Evolutionary conservation across 1,140 invertebrate species (phyloP).

Genomic region (Heliothis virescens): DNA sequence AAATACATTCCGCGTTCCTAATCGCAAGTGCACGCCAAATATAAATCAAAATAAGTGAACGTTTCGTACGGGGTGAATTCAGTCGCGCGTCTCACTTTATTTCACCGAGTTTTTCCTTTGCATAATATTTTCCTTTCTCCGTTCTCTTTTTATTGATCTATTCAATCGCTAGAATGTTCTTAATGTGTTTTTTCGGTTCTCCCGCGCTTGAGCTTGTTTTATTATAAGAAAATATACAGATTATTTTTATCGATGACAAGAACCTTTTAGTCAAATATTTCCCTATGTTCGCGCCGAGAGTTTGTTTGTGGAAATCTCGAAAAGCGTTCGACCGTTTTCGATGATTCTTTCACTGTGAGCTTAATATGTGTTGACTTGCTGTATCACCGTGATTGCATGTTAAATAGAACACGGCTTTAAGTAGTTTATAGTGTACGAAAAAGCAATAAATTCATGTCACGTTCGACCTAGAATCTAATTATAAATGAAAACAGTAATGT

Average conservation of each 20-base stretch:
- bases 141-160: slow-evolving; percentile 66
- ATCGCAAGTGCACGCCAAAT: slow-evolving; percentile 38
- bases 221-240: slow-evolving; percentile 59
- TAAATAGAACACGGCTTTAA: slow-evolving; percentile 4
- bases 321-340: slow-evolving; percentile 17
- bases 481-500: not conserved
- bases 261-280: slow-evolving; percentile 44
- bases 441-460: slow-evolving; percentile 24
- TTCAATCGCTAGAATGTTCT: slow-evolving; percentile 69
- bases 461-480: slow-evolving; percentile 20
- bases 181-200: slow-evolving; percentile 61
- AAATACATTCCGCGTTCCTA: slow-evolving; percentile 16
- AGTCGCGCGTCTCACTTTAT: slow-evolving; percentile 57
- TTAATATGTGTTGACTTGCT: slow-evolving; percentile 6
- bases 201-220: slow-evolving; percentile 54
- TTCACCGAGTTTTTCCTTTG: slow-evolving; percentile 54
- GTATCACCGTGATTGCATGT: slow-evolving; percentile 16
- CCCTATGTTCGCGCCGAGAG: not conserved
- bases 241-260: slow-evolving; percentile 51
- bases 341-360: slow-evolving; percentile 5
- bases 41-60: slow-evolving; percentile 69
- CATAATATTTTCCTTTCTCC: slow-evolving; percentile 55
- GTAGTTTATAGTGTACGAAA: not conserved
- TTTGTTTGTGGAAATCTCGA: slow-evolving; percentile 33
- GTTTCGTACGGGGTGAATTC: slow-evolving; percentile 58